phyloP scores from a whole-genome alignment of 2,888 invertebrate species.

The Phragmatobia fuliginosa region DNA sequence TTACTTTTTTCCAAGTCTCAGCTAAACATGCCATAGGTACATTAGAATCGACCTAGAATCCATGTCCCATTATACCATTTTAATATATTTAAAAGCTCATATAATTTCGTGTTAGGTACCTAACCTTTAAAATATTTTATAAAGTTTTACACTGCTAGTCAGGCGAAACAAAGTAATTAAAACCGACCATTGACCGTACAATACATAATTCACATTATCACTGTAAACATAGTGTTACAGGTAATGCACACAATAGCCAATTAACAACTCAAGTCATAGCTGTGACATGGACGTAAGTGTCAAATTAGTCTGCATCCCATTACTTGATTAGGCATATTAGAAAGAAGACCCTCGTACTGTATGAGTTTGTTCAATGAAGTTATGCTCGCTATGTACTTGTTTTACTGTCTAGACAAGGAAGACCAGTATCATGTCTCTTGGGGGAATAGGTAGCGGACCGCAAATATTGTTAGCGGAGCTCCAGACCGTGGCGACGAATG shows the following conservation, averaged over 20 bases:
- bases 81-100: constrained; percentile 1
- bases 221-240: constrained; percentile 10
- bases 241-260: constrained; percentile 18
- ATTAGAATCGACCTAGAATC: background rate
- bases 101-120: constrained; percentile 8
- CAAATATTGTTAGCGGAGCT: constrained; percentile 76
- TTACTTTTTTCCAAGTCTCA: background rate
- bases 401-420: constrained; percentile 75
- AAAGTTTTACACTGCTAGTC: constrained; percentile 4
- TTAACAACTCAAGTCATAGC: constrained; percentile 12
- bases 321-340: constrained; percentile 36
- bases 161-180: constrained; percentile 10
- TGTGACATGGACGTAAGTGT: constrained; percentile 17
- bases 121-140: constrained; percentile 31
- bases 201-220: constrained; percentile 7
- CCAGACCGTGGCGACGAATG: constrained; percentile 71
- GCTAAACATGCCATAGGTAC: background rate
- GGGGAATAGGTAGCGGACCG: constrained; percentile 77
- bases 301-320: constrained; percentile 31
- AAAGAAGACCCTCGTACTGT: constrained; percentile 2
- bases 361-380: constrained; percentile 31
- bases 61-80: background rate
- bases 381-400: constrained; percentile 40
- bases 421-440: constrained; percentile 66
- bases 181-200: constrained; percentile 10